Base-by-base conservation (phyloP, 2,797 vertebrate genomes). In the Thaleichthys pacificus region DNA sequence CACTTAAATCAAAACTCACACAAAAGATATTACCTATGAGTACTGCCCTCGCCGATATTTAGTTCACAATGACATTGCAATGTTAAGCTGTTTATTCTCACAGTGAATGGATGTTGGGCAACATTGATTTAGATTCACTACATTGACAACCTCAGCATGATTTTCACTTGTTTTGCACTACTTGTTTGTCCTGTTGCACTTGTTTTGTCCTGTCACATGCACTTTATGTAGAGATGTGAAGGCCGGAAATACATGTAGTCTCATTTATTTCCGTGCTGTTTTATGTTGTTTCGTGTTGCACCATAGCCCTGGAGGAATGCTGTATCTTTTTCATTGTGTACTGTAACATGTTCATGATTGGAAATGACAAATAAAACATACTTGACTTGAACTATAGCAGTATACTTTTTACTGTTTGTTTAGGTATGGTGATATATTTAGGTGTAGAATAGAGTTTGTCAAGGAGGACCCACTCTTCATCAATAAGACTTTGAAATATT, bases 391-490 rank as follows among this genome's bases (percentile, higher is more conserved):
- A 28, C 28, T 94, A 93, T 80, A 91, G 92, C 2, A 90, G 92
- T 14, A 79, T 93, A 70, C 91, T 94, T 73, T 90, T 93, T 49
- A 83, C 93, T 28, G 87, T 91, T 32, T 91, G 86, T 70, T 86
- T 93, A 90, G 90, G 86, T 47, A 82, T 94, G 82, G 89, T 92
- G 68, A 87, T 80, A 72, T 93, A 92, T 68, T 75, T 93, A 73
- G 86, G 85, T 75, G 75, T 89, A 0, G 86, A 88, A 21, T 78
- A 82, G 0, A 63, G 75, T 32, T 75, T 35, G n/a, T 84, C 75
- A 32, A 66, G 70, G 64, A 76, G 6, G 65, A 71, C 78, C 62
- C 15, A 77, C 75, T 12, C 14, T 0, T 72, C 77, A 4, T 11
- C 4, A 24, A 75, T 28, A 67, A 89, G 70, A 30, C 84, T 80